Evolutionary conservation across 2,113 vertebrate genomes (phyloP).

Genomic region (Andinoacara biseriatus): DNA sequence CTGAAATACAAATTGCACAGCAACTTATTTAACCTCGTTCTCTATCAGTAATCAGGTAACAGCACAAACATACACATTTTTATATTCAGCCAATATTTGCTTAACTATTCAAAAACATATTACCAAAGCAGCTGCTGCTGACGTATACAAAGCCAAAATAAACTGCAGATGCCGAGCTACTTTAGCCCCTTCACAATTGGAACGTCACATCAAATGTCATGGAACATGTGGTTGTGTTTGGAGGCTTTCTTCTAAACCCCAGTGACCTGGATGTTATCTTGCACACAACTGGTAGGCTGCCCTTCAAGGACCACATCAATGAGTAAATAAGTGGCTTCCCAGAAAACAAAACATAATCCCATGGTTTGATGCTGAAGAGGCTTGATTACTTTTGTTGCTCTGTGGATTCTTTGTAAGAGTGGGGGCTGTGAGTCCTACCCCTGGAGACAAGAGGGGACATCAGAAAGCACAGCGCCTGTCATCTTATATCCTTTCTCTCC

Average conservation of each 20-base stretch:
- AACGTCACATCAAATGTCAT: constrained; percentile 61
- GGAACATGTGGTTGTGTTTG: constrained; percentile 44
- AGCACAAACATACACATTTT: neutral
- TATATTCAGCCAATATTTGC: neutral
- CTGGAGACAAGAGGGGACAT: constrained; percentile 56
- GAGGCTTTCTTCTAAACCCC: constrained; percentile 33
- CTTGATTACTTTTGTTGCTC: constrained; percentile 67
- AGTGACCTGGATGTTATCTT: constrained; percentile 56
- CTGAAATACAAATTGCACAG: neutral
- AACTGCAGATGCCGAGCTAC: neutral
- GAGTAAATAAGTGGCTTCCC: constrained; percentile 64
- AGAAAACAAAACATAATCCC: constrained; percentile 61
- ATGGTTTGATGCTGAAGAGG: constrained; percentile 63
- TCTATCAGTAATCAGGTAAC: neutral
- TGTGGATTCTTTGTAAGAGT: constrained; percentile 41
- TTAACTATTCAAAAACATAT: neutral
- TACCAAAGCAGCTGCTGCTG: neutral
- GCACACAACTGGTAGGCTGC: constrained; percentile 43
- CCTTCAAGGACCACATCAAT: constrained; percentile 60
- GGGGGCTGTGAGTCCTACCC: constrained; percentile 43
- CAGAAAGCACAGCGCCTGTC: constrained; percentile 64
- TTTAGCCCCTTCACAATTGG: constrained; percentile 45
- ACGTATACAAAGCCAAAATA: constrained; percentile 6
- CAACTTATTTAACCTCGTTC: neutral
- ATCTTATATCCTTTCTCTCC: constrained; percentile 61